These are phyloP conservation scores for Anthonomus grandis DNA, from an alignment of 1,140 invertebrate genomes.

Conservation along the genomic window DNA sequence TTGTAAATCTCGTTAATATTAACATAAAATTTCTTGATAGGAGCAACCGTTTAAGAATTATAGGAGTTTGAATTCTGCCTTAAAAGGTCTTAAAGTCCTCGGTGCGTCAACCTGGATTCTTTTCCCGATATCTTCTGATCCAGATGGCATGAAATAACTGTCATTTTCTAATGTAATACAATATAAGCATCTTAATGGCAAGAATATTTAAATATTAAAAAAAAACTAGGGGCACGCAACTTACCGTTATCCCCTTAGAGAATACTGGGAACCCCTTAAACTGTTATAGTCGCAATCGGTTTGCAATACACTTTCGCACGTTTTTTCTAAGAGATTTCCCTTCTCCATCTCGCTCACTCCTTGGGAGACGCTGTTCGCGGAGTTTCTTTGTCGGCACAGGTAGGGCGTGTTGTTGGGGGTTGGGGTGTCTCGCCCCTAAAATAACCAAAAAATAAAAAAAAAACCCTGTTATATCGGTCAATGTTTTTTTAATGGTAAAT, in stretches of 20 bases:
- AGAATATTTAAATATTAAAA: no score
- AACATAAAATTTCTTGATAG: no score
- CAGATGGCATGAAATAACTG: no score
- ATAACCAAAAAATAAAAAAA: neutral
- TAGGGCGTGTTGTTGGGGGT: conserved; percentile 75
- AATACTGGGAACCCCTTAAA: conserved; percentile 30
- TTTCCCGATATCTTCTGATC: no score
- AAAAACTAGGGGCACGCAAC: no score
- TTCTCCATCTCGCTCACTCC: conserved; percentile 61
- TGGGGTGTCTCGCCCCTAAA: conserved; percentile 68
- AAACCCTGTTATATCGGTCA: neutral
- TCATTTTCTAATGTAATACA: no score
- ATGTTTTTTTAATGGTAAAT: neutral
- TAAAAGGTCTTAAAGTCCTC: no score
- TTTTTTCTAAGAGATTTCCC: conserved; percentile 53
- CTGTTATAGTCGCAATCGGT: conserved; percentile 27
- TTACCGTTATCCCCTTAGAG: conserved; percentile 26
- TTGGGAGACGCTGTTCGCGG: conserved; percentile 48
- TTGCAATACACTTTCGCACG: conserved; percentile 4
- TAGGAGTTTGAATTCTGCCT: no score
- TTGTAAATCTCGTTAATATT: no score
- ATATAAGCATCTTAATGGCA: no score
- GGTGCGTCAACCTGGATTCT: no score
- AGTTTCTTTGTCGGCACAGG: conserved; percentile 68
- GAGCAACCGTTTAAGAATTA: no score